Base-by-base conservation (phyloP, 2,888 invertebrate genomes). In the Blera fallax region DNA sequence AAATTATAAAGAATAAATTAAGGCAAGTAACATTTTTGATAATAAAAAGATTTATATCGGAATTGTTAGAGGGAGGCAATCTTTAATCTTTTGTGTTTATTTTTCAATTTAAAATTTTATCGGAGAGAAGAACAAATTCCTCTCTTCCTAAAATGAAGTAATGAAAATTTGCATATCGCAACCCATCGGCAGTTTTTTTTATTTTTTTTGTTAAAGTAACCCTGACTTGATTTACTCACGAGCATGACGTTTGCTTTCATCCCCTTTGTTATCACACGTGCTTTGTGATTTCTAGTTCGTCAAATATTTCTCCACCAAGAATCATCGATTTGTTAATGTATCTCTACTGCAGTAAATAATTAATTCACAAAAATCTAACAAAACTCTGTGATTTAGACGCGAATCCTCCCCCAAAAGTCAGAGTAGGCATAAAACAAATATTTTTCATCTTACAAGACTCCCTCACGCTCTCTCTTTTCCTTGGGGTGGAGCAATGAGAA, bases 331-430 rank as follows among this genome's bases (percentile, higher is more conserved):
- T 50, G 5, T 29, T 1, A 3, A 14, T 54, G 32, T 54, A 37
- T 10, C 54, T 10, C 8, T 3, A 34, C 18, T 40, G n/a, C 7
- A 37, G 27, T 67, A 67, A 67, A 67, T 67, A 27, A 67, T 67
- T 67, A 52, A 67, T 67, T 52, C 37, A 8, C 11, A 67, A 67
- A 40, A 60, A 14, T 16, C 27, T 16, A 37, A 5, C 50, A 48
- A 48, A 24, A 67, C 37, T 67, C 37, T 11, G 16, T 67, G 37
- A 67, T 52, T 65, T 65, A 65, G 50, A 37, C 34, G n/a, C 24
- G 3, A 52, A 24, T 16, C 11, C 16, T 14, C 50, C 37, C 24
- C 37, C 18, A 29, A 34, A 50, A 54, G 29, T 69, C 54, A 29
- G 24, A 24, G 43, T 16, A 45, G 52, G 29, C 27, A 56, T 40